Evolutionary conservation across 2,113 vertebrate species (phyloP).

Genomic region (Microcebus lehilahytsara): DNA sequence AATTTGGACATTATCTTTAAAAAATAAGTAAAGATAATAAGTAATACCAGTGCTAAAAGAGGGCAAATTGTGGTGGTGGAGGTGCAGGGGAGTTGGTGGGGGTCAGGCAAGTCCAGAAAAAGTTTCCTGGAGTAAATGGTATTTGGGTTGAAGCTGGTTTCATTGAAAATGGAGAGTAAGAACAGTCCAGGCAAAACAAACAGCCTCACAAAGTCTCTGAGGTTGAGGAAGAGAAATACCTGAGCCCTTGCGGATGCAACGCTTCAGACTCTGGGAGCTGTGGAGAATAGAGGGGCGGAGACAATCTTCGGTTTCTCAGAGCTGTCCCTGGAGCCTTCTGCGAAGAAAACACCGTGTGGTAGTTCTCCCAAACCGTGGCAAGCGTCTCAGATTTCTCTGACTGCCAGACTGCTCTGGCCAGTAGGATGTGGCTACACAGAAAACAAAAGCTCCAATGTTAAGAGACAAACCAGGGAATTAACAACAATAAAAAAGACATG

Average conservation of each 20-base stretch:
- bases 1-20: not conserved
- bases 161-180: not conserved
- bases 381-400: not conserved
- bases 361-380: not conserved
- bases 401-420: not conserved
- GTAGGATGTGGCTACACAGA: not conserved
- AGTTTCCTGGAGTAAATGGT: not conserved
- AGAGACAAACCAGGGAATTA: not conserved
- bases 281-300: not conserved
- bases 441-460: not conserved
- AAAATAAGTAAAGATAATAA: not conserved
- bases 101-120: not conserved
- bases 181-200: not conserved
- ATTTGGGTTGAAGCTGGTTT: not conserved
- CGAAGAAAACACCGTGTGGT: not conserved
- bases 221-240: not conserved
- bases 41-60: not conserved
- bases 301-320: not conserved
- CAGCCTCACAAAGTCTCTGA: not conserved
- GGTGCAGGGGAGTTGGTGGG: not conserved
- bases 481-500: not conserved
- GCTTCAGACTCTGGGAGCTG: too few relatives aligned
- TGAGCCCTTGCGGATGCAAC: accelerated
- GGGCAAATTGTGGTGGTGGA: not conserved
- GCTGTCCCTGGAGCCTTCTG: not conserved